Conservation (phyloP, 30 jellyfish, hydroid and myxozoan species). For the Hydractinia echinata region DNA sequence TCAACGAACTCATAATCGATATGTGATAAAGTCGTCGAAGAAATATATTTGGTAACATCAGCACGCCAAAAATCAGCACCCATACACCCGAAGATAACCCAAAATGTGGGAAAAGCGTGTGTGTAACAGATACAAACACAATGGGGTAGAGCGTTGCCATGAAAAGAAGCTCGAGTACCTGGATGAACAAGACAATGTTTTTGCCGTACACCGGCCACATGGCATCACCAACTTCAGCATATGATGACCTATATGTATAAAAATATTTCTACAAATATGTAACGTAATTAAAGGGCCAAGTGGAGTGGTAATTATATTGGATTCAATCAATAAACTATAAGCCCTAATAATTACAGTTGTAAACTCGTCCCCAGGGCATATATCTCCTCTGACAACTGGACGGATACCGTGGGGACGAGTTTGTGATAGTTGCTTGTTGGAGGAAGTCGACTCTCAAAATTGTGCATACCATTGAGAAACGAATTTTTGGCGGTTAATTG, state of each 20-base stretch:
- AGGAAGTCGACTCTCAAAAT: too few species aligned
- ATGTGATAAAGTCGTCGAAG: slow-evolving; percentile 5
- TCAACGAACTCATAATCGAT: slow-evolving; percentile 13
- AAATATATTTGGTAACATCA: slow-evolving; percentile 15
- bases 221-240: slow-evolving; percentile 23
- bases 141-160: slow-evolving; percentile 36
- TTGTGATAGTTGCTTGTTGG: too few species aligned
- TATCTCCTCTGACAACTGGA: too few species aligned
- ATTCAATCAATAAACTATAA: too few species aligned
- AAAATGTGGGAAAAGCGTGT: neutral
- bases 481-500: too few species aligned
- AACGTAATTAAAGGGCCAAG: too few species aligned
- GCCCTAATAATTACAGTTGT: too few species aligned
- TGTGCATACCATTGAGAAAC: too few species aligned
- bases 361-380: too few species aligned
- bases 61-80: slow-evolving; percentile 11
- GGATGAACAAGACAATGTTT: neutral
- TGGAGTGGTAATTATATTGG: too few species aligned
- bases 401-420: too few species aligned
- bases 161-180: slow-evolving; percentile 11
- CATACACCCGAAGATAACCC: neutral
- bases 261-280: neutral
- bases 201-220: slow-evolving; percentile 20
- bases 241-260: neutral
- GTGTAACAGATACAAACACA: slow-evolving; percentile 16